Percentiles rank a stretch among this genome's conserved stretches.
Conservation (phyloP, 2,797 vertebrate species). For the Cichlasoma orientale region DNA sequence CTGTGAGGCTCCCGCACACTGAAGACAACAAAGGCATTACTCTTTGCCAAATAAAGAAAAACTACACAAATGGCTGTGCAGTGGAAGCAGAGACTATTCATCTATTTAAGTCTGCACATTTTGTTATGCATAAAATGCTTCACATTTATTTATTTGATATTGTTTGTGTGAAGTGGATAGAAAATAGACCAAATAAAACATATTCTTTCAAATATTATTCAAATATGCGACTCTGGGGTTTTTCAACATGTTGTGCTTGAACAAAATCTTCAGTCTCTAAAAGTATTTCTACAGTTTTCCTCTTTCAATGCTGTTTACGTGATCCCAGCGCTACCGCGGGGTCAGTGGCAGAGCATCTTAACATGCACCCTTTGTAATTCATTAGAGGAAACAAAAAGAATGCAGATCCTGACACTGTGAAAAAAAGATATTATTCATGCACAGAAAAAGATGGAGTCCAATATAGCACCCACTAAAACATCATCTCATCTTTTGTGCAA, state of each 20-base stretch:
- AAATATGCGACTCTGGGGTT: constrained; percentile 32
- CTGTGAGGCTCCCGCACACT: constrained; percentile 59
- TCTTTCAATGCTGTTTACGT: not conserved
- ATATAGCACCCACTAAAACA: constrained; percentile 45
- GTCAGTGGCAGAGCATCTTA: constrained; percentile 17
- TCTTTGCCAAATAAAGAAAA: constrained; percentile 73
- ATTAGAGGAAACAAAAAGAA: constrained; percentile 19
- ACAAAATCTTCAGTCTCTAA: constrained; percentile 9
- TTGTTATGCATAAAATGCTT: constrained; percentile 55
- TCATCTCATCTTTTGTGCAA: constrained; percentile 12
- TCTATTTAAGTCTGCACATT: constrained; percentile 65
- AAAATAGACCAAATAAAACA: constrained; percentile 43
- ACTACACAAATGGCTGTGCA: constrained; percentile 67
- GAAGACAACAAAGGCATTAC: constrained; percentile 66
- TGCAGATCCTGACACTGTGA: constrained; percentile 30
- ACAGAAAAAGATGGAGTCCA: constrained; percentile 36
- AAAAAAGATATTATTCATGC: constrained; percentile 18
- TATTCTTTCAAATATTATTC: constrained; percentile 42
- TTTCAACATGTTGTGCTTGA: constrained; percentile 19
- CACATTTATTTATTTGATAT: constrained; percentile 58
- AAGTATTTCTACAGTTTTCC: constrained; percentile 14
- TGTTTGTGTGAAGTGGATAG: constrained; percentile 55
- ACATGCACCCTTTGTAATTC: constrained; percentile 11
- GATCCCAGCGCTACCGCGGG: constrained; percentile 2
- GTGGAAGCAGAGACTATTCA: constrained; percentile 61